These are phyloP conservation scores for Margaritifera margaritifera DNA, from an alignment of 2,888 invertebrate species.

Conservation along the genomic window DNA sequence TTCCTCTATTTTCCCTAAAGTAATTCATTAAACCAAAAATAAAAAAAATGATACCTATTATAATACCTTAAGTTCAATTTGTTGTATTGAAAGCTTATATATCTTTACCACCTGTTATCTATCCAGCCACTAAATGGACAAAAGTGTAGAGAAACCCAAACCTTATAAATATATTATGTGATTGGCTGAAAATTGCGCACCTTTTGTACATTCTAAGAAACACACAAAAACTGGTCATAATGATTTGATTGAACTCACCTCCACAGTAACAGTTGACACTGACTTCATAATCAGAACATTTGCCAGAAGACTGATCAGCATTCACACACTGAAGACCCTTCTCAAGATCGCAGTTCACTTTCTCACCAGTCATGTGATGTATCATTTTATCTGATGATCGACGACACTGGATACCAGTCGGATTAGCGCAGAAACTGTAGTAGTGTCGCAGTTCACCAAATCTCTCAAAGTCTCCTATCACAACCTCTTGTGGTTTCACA, in stretches of 20 bases:
- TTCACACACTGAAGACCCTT: constrained; percentile 81
- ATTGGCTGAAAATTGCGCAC: no score
- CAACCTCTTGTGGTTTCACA: constrained; percentile 28
- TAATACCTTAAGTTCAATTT: no score
- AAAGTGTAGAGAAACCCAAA: no score
- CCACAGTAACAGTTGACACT: constrained; percentile 75
- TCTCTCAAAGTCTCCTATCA: constrained; percentile 52
- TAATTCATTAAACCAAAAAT: no score
- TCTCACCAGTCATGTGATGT: constrained; percentile 48
- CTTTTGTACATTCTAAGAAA: no score
- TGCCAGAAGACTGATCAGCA: constrained; percentile 40
- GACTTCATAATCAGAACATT: constrained; percentile 67
- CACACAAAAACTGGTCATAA: no score
- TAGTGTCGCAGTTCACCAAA: constrained; percentile 43
- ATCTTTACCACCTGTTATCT: no score
- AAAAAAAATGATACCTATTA: no score
- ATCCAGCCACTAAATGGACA: no score
- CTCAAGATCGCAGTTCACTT: constrained; percentile 74
- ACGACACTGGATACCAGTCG: constrained; percentile 60
- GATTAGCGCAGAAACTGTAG: constrained; percentile 58
- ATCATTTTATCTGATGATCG: constrained; percentile 39
- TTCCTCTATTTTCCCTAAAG: no score
- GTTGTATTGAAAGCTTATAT: no score
- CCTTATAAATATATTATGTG: no score
- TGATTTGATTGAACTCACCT: constrained; percentile 25